Percentiles rank a stretch among this genome's conserved stretches.
These are phyloP conservation scores for Sebastes diploproa DNA, from an alignment of 2,797 vertebrate genomes.

Conservation along the genomic window DNA sequence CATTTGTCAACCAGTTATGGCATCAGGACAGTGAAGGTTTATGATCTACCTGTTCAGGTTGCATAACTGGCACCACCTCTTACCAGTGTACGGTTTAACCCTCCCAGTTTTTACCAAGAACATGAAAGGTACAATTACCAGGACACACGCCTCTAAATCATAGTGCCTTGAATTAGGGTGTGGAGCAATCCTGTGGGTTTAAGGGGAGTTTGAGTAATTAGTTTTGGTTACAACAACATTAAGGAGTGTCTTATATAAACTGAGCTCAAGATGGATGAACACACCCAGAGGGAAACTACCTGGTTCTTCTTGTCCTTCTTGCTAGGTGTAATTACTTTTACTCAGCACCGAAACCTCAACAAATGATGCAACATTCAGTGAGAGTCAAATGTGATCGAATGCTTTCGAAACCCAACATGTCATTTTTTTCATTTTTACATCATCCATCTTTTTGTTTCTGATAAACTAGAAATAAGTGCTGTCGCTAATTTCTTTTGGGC, in stretches of 20 bases:
- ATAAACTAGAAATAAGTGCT: too few species aligned
- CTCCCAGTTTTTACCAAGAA: not conserved
- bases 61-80: not conserved
- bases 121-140: not conserved
- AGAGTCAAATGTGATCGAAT: not conserved
- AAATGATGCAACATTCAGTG: not conserved
- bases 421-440: too few species aligned
- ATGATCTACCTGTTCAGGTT: not conserved
- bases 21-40: not conserved
- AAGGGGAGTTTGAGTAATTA: not conserved
- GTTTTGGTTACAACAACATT: not conserved
- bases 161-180: not conserved
- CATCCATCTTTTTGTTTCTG: too few species aligned
- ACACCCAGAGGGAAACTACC: not conserved
- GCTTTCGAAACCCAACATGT: not conserved
- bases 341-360: not conserved
- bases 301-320: not conserved
- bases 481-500: too few species aligned
- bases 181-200: not conserved
- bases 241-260: not conserved
- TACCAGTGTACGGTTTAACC: not conserved
- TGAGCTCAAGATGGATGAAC: rapidly evolving
- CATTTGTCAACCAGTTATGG: too few species aligned
- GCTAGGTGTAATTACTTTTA: not conserved
- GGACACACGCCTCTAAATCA: not conserved